A percentile compares a stretch with the other conserved stretches of the same genome.
These are phyloP conservation scores for Parazoanthus swiftii DNA, from an alignment of 92 coral and sea anemone species.

Conservation along the genomic window DNA sequence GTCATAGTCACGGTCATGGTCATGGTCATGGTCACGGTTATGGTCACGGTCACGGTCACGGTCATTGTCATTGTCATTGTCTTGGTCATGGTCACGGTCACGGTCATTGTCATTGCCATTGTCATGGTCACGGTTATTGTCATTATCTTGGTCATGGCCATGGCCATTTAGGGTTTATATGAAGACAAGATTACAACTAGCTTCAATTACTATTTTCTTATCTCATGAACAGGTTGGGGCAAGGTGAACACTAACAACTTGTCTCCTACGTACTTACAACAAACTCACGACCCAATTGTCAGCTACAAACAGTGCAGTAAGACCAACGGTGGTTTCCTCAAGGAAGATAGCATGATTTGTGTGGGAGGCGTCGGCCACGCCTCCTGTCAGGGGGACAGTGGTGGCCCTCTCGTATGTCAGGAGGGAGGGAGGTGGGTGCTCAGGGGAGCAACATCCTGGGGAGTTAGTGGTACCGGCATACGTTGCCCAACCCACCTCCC, in stretches of 20 bases:
- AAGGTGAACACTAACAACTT: neutral
- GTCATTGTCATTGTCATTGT: neutral
- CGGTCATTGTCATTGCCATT: neutral
- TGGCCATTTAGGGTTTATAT: neutral
- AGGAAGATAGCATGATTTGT: conserved; percentile 31
- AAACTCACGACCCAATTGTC: conserved; percentile 39
- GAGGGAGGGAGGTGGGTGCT: conserved; percentile 38
- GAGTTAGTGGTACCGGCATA: conserved; percentile 23
- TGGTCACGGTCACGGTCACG: neutral
- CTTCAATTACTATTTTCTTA: neutral
- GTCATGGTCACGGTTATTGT: too few species aligned
- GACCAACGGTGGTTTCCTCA: conserved; percentile 36
- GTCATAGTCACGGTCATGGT: neutral
- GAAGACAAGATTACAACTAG: neutral
- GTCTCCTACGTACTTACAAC: conserved; percentile 36
- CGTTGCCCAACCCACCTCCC: conserved; percentile 29
- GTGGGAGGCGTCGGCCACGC: conserved; percentile 44
- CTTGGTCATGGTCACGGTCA: neutral
- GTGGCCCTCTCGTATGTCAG: conserved; percentile 38
- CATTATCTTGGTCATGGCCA: too few species aligned
- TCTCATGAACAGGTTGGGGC: conserved; percentile 21
- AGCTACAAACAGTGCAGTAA: conserved; percentile 30
- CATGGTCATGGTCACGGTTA: neutral
- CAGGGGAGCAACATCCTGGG: conserved; percentile 44
- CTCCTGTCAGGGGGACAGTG: conserved; percentile 44